phyloP scores from a whole-genome alignment of 2,797 vertebrate genomes.

The Microcaecilia unicolor region DNA sequence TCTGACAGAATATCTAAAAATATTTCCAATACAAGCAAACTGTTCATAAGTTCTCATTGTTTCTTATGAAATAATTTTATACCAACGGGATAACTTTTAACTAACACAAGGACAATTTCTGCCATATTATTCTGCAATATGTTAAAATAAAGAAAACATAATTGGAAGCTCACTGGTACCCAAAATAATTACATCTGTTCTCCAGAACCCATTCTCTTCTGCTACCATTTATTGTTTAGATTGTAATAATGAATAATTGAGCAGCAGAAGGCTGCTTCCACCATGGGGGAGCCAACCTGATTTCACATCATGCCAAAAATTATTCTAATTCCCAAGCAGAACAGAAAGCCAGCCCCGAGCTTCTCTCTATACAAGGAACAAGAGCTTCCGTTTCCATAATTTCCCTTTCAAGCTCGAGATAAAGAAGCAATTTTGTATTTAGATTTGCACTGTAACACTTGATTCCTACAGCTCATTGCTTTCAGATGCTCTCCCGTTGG shows the following conservation, averaged over 20 bases:
- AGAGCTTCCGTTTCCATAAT: fast-evolving
- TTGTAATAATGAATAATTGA: conserved; percentile 14
- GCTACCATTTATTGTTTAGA: conserved; percentile 14
- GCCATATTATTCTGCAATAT: background rate
- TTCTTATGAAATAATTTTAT: no score
- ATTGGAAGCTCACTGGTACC: conserved; percentile 3
- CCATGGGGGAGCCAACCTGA: background rate
- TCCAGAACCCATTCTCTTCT: conserved; percentile 2
- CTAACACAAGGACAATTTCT: no score
- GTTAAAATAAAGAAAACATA: background rate
- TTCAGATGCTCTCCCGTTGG: background rate
- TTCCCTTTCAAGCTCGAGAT: background rate
- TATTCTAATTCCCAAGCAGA: background rate
- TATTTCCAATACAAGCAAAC: no score
- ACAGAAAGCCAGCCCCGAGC: fast-evolving
- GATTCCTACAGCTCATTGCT: background rate
- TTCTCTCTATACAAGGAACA: fast-evolving
- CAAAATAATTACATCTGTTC: conserved; percentile 1
- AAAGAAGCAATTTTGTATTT: background rate
- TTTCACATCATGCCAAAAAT: background rate
- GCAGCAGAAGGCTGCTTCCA: background rate
- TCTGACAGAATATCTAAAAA: no score
- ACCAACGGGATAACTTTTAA: no score
- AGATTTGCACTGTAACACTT: fast-evolving
- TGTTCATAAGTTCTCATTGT: no score